Evolutionary conservation across 2,797 vertebrate genomes (phyloP).

Genomic region (Amazona finschi): DNA sequence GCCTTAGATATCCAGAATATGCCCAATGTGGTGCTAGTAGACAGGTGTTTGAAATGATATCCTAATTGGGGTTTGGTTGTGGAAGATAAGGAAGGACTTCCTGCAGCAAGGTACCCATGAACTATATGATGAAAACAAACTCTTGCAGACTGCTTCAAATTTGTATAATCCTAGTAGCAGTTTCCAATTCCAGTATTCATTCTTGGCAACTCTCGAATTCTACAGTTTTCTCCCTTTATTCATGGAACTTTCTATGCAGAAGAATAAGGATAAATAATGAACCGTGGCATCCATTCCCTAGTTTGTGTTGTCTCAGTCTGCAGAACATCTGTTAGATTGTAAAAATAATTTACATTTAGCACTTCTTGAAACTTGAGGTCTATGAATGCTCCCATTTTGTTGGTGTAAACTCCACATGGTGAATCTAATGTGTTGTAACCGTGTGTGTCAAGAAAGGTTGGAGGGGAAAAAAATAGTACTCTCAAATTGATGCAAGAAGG

Average conservation of each 20-base stretch:
- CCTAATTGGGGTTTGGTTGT: not conserved
- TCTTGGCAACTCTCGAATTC: not conserved
- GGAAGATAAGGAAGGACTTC: not conserved
- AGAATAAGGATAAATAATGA: not conserved
- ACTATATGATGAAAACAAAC: not conserved
- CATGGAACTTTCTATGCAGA: not conserved
- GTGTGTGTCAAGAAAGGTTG: not conserved
- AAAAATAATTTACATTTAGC: not conserved
- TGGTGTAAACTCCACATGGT: not conserved
- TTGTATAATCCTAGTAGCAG: not conserved
- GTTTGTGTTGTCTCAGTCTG: not conserved
- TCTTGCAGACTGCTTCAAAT: not conserved
- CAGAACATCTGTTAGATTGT: not conserved
- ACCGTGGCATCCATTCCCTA: not conserved
- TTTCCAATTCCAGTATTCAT: not conserved
- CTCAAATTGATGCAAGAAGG: not conserved
- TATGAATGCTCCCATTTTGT: not conserved
- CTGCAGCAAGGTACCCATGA: not conserved
- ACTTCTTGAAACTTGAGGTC: not conserved
- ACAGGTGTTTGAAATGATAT: not conserved
- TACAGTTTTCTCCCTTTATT: not conserved
- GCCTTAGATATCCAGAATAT: not conserved
- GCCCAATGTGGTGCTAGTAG: not conserved
- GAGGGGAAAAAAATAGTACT: too few relatives aligned
- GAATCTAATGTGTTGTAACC: not conserved